A percentile compares a stretch with the other conserved stretches of the same genome.
Evolutionary conservation across 2,797 vertebrate genomes (phyloP).

Genomic region (Enteromius radiatus): DNA sequence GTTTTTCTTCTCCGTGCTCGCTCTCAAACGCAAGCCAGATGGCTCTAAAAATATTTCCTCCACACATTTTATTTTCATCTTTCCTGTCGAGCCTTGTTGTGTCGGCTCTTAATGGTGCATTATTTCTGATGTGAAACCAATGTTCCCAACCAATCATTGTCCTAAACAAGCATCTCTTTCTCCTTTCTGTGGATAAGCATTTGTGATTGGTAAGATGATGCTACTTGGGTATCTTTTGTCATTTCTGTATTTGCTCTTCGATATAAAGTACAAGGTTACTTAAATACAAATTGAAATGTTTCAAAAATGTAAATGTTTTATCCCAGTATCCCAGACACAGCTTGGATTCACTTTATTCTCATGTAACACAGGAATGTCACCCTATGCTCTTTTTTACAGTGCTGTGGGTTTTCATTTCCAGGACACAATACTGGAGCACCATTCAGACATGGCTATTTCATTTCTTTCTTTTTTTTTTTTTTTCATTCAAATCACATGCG

Average conservation of each 20-base stretch:
- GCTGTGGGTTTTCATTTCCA: slow-evolving; percentile 61
- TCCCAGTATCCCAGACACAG: slow-evolving; percentile 61
- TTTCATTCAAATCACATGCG: slow-evolving; percentile 56
- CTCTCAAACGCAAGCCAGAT: slow-evolving; percentile 90
- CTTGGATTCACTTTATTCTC: slow-evolving; percentile 51
- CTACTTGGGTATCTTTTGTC: slow-evolving; percentile 46
- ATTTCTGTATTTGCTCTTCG: slow-evolving; percentile 26
- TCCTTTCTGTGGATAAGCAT: slow-evolving; percentile 70
- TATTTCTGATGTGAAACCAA: slow-evolving; percentile 78
- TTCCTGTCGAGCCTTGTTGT: slow-evolving; percentile 75
- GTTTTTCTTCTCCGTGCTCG: slow-evolving; percentile 79
- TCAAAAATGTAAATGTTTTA: slow-evolving; percentile 39
- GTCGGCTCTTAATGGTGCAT: slow-evolving; percentile 82
- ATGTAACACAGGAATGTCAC: slow-evolving; percentile 65
- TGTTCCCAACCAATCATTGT: slow-evolving; percentile 69
- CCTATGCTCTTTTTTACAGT: slow-evolving; percentile 49
- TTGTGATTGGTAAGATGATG: slow-evolving; percentile 29
- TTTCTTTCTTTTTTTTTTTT: slow-evolving; percentile 56
- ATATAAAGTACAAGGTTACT: slow-evolving; percentile 1
- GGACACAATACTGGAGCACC: slow-evolving; percentile 60
- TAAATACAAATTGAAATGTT: too few relatives aligned
- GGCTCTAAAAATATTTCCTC: slow-evolving; percentile 74
- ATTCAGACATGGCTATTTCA: slow-evolving; percentile 62
- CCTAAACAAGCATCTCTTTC: slow-evolving; percentile 77
- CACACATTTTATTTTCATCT: slow-evolving; percentile 78